These are phyloP conservation scores for Apogon hyalosoma DNA, from an alignment of 2,797 vertebrate species.

Conservation along the genomic window DNA sequence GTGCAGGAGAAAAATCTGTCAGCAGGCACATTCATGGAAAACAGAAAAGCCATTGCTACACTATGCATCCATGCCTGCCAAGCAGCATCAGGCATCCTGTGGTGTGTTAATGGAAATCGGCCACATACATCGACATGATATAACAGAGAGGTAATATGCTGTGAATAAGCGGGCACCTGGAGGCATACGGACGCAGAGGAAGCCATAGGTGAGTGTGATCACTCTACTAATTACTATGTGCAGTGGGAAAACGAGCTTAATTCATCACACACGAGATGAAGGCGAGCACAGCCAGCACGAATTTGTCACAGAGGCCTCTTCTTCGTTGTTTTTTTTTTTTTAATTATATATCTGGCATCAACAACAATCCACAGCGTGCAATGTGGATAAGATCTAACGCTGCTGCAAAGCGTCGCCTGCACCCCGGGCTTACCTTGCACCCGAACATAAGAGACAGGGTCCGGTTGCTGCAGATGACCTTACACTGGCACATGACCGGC, in stretches of 20 bases:
- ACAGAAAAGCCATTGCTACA: conserved; percentile 7
- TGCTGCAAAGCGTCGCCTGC: conserved; percentile 11
- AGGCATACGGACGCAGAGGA: conserved; percentile 25
- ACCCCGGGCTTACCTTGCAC: conserved; percentile 80
- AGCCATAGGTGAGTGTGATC: conserved; percentile 36
- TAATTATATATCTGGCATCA: background rate
- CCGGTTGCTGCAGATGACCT: conserved; percentile 89
- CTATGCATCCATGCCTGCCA: conserved; percentile 16
- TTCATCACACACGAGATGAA: background rate
- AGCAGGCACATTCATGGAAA: conserved; percentile 3
- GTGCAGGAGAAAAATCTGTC: background rate
- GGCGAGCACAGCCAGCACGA: conserved; percentile 6
- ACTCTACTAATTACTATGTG: conserved; percentile 26
- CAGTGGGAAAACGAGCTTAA: conserved; percentile 8
- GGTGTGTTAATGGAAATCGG: conserved; percentile 41
- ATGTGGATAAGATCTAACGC: background rate
- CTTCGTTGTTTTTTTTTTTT: background rate
- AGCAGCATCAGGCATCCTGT: conserved; percentile 2
- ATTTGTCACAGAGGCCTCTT: conserved; percentile 24
- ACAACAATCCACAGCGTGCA: background rate
- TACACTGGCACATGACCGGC: conserved; percentile 90
- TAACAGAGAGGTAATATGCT: conserved; percentile 13
- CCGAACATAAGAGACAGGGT: conserved; percentile 89
- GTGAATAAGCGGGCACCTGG: conserved; percentile 36
- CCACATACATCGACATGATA: conserved; percentile 24